These are phyloP conservation scores for Periophthalmus modestus DNA, from an alignment of 2,113 vertebrate genomes.

Conservation along the genomic window DNA sequence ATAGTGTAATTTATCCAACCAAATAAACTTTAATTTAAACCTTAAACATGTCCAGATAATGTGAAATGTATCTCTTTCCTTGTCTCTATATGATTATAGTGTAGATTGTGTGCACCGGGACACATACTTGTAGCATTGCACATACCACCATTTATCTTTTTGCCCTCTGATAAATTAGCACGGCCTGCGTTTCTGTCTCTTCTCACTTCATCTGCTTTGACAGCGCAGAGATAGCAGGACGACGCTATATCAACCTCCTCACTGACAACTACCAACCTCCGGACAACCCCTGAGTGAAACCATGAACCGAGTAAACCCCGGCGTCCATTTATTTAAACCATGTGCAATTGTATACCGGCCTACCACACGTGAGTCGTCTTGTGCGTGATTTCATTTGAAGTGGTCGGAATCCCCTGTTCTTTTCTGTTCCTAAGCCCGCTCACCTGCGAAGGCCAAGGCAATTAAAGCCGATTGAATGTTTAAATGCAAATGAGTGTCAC, in stretches of 20 bases:
- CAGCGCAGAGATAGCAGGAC: conserved; percentile 36
- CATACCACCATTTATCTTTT: conserved; percentile 41
- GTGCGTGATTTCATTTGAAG: conserved; percentile 8
- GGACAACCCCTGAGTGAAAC: conserved; percentile 34
- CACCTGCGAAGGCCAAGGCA: conserved; percentile 51
- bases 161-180: conserved; percentile 48
- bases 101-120: not conserved
- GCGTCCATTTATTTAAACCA: conserved; percentile 26
- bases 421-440: conserved; percentile 18
- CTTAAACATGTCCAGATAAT: not conserved
- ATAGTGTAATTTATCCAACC: not conserved
- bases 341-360: not conserved
- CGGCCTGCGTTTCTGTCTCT: conserved; percentile 52
- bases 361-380: conserved; percentile 17
- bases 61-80: not conserved
- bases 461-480: conserved; percentile 63
- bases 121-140: conserved; percentile 34
- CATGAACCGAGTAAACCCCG: conserved; percentile 21
- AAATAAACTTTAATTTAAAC: not conserved
- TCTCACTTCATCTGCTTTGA: conserved; percentile 61
- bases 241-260: not conserved
- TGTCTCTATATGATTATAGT: conserved; percentile 2
- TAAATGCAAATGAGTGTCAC: conserved; percentile 68
- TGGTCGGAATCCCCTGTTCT: not conserved
- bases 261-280: conserved; percentile 36